These are phyloP conservation scores for Synodontis membranacea DNA, from an alignment of 2,113 vertebrate species.

Conservation along the genomic window DNA sequence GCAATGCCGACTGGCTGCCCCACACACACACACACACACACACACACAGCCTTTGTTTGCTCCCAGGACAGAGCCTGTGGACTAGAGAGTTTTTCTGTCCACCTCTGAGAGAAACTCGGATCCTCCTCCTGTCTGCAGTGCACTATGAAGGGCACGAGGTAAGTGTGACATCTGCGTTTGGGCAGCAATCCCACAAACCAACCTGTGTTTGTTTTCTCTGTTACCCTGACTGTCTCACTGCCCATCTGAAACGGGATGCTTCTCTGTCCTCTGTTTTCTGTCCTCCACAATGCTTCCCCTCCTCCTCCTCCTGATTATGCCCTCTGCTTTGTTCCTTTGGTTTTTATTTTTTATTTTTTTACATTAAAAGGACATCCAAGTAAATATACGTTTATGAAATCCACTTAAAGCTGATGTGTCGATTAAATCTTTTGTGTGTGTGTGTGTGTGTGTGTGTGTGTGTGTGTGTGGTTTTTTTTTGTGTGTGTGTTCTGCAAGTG, in stretches of 20 bases:
- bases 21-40: constrained; percentile 65
- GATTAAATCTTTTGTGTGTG: neutral
- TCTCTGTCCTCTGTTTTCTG: constrained; percentile 29
- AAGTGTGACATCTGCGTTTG: constrained; percentile 64
- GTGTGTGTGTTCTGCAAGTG: too few relatives aligned
- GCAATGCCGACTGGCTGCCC: constrained; percentile 70
- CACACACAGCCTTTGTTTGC: constrained; percentile 74
- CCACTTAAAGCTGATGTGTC: neutral
- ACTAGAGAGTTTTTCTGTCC: constrained; percentile 66
- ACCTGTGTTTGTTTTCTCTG: constrained; percentile 33
- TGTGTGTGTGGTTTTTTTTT: constrained; percentile 18
- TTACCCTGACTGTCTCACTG: constrained; percentile 25
- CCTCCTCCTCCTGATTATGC: constrained; percentile 56
- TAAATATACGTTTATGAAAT: too few relatives aligned
- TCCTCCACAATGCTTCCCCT: constrained; percentile 52
- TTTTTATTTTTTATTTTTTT: constrained; percentile 41
- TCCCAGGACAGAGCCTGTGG: constrained; percentile 70
- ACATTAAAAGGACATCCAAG: too few relatives aligned
- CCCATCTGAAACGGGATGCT: constrained; percentile 56
- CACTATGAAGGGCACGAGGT: constrained; percentile 76
- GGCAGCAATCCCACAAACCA: constrained; percentile 17
- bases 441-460: too few relatives aligned
- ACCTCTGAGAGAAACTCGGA: constrained; percentile 62
- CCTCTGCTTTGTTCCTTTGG: constrained; percentile 61
- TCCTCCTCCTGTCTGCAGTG: constrained; percentile 43